Conservation (phyloP, 2,888 invertebrate genomes). For the Meteorus colon region DNA sequence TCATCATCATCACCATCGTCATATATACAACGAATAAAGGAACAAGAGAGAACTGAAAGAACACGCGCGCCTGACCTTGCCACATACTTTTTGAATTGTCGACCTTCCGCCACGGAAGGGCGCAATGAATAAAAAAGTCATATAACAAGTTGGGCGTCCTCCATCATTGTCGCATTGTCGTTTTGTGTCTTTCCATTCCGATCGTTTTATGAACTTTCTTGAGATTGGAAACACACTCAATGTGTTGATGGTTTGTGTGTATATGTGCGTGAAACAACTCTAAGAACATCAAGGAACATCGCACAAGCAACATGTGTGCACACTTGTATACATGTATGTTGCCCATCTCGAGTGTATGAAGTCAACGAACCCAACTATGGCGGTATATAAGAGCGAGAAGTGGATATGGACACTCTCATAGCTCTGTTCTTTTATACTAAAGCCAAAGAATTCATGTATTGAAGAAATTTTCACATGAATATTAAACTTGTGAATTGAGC, state of each 20-base stretch:
- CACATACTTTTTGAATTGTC: slow-evolving; percentile 33
- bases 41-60: slow-evolving; percentile 16
- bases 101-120: slow-evolving; percentile 38
- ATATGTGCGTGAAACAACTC: slow-evolving; percentile 30
- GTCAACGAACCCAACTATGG: slow-evolving; percentile 53
- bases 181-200: slow-evolving; percentile 8
- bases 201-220: slow-evolving; percentile 5
- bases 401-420: not conserved
- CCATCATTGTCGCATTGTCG: not conserved
- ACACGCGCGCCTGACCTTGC: slow-evolving; percentile 37
- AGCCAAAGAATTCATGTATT: not conserved
- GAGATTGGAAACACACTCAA: slow-evolving; percentile 22
- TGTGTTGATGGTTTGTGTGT: slow-evolving; percentile 42
- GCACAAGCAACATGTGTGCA: slow-evolving; percentile 36
- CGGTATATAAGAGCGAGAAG: slow-evolving; percentile 30
- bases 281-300: not conserved
- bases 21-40: slow-evolving; percentile 11
- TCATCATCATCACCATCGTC: too few relatives aligned
- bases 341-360: slow-evolving; percentile 41
- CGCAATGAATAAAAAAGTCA: not conserved
- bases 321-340: slow-evolving; percentile 27
- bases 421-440: not conserved
- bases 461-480: not conserved
- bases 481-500: not conserved
- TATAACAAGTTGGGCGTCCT: not conserved